Evolutionary conservation across 1,140 invertebrate genomes (phyloP), one percentile per base, ranked within the genome.

Genomic region (Himalopsyche phryganea): DNA sequence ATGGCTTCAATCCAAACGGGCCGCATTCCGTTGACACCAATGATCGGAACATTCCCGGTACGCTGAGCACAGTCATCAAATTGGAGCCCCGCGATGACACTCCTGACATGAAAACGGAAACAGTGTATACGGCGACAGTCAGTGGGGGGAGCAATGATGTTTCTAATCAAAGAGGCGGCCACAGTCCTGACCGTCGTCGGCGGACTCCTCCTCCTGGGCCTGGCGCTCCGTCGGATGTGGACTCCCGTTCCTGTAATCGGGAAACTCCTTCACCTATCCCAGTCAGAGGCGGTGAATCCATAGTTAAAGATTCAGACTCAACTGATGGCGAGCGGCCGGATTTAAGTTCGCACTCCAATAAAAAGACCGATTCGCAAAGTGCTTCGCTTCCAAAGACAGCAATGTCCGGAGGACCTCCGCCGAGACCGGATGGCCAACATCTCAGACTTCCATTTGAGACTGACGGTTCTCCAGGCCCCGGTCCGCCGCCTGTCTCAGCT

Each of bases 71-170:
- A 18, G 72, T 80, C 13, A 80, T 83, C 44, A 83, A 83, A 67
- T 63, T 82, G 46, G 81, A 83, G 68, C 81, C 80, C 0, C 72
- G 80, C 66, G 81, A 82, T 71, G 80, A 82, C 62, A 68, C 77
- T 11, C 76, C 69, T 66, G 81, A 83, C 63, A 66, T 81, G 56
- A 83, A 81, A 61, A 68, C 71, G 36, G 75, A 76, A 67, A 71
- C 63, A 0, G 48, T 77, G 28, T 77, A 76, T 53, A 76, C 74
- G 46, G 74, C 74, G 20, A 76, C 74, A 28, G 74, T 77, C 65
- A 72, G 72, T 47, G 67, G 69, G 64, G 74, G 64, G 13, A 71
- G 66, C 60, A 73, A 70, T 67, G 75, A 71, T 4, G 19, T 13
- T 2, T 38, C 28, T 11, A 52, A 58, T 32, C 35, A 14, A 0